Conservation (phyloP, 2,888 invertebrate species). For the Aradus depressus region DNA sequence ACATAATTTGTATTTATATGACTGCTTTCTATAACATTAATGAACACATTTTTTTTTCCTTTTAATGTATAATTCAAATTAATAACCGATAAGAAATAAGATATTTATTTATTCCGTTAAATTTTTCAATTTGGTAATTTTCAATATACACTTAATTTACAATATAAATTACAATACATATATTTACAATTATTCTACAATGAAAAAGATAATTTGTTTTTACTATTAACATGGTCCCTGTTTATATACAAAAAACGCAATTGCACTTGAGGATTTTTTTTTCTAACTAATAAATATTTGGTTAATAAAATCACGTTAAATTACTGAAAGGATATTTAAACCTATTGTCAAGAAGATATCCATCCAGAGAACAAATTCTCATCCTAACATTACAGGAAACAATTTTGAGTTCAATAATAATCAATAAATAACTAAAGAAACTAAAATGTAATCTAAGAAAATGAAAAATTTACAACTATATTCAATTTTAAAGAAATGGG, state of each 20-base stretch:
- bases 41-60: conserved; percentile 15
- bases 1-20: conserved; percentile 15
- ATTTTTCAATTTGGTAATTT: conserved; percentile 13
- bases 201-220: conserved; percentile 8
- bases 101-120: conserved; percentile 12
- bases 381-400: neutral
- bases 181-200: conserved; percentile 9
- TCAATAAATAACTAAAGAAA: neutral
- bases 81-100: conserved; percentile 11
- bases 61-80: too few species aligned
- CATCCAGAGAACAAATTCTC: neutral
- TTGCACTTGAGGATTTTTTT: conserved; percentile 6
- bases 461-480: neutral
- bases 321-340: neutral
- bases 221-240: conserved; percentile 12
- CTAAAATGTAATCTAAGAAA: neutral
- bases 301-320: neutral
- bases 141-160: conserved; percentile 11
- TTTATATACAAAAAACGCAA: conserved; percentile 12
- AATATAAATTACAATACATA: conserved; percentile 9
- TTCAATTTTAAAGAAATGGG: neutral
- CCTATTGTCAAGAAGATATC: neutral
- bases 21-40: conserved; percentile 17
- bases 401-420: neutral
- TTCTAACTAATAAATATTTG: neutral